phyloP scores from a whole-genome alignment of 2,113 vertebrate genomes.

The Gracilinanus agilis region DNA sequence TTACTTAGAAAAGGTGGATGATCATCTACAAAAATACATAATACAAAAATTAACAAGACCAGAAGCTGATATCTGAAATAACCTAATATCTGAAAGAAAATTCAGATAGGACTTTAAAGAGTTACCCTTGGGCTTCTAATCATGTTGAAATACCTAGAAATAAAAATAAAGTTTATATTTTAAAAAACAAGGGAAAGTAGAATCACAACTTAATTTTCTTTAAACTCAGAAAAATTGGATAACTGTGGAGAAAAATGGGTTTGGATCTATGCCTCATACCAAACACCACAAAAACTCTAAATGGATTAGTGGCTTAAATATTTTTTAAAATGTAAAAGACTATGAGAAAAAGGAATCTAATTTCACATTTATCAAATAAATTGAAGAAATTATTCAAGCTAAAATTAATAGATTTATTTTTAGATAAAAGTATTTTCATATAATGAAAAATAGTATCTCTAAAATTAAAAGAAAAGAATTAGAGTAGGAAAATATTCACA shows the following conservation, averaged over 20 bases:
- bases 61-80: background rate
- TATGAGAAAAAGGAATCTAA: background rate
- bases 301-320: background rate
- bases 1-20: background rate
- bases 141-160: background rate
- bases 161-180: background rate
- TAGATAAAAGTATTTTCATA: background rate
- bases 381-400: background rate
- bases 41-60: background rate
- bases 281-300: background rate
- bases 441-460: background rate
- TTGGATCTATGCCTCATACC: background rate
- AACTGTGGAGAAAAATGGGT: background rate
- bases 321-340: background rate
- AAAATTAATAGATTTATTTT: background rate
- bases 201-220: background rate
- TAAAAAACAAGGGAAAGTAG: background rate
- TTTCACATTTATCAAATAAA: background rate
- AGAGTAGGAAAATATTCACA: background rate
- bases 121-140: background rate
- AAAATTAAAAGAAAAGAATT: background rate
- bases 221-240: background rate
- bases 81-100: background rate
- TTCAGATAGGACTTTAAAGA: background rate
- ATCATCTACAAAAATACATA: conserved; percentile 1